Base-by-base conservation (phyloP, 2,888 invertebrate genomes). In the Harmothoe impar region DNA sequence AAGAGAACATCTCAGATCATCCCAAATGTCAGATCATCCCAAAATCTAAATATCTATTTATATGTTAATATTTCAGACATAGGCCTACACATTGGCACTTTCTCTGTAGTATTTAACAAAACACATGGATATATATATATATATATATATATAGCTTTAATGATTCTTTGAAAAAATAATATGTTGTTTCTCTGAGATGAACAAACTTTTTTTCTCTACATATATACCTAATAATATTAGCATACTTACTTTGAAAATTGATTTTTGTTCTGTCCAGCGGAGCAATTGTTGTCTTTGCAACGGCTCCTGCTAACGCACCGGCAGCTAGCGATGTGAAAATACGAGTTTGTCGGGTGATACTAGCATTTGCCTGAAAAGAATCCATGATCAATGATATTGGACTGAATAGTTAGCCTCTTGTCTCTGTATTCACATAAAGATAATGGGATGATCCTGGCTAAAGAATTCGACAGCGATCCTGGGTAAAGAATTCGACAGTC, bases 231-330 rank as follows among this genome's bases (percentile, higher is more conserved):
- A 7, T 43, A 43, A 43, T 43, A 43, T 43, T 10, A 43, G 3
- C 43, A 3, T 62, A 56, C 94, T 93, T 93, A 96, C 96, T 97
- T 95, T 99, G 99, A 96, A 99, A 99, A 96, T 98, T 99, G 93
- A 99, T 99, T 97, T 99, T 99, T 92, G 99, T 98, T 92, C 99
- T 97, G 96, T 99, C 99, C 90, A 99, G 96, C 0, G 99, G 99
- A 0, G 99, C 99, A 93, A 99, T 99, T 85, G 97, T 97, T 0
- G 99, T 98, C 96, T 99, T 99, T 43, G 99, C 99, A 12, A 96
- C 92, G 1, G 98, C 99, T 31, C 99, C 99, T 51, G 99, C 99
- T 31, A 97, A 96, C 0, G 99, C 99, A 54, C 99, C 99, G 0
- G 99, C 97, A 89, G 97, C 96, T 93, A 99, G 97, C 93, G 99